Evolutionary conservation across 1,140 invertebrate species (phyloP).

Genomic region (Hypsibius dujardini): DNA sequence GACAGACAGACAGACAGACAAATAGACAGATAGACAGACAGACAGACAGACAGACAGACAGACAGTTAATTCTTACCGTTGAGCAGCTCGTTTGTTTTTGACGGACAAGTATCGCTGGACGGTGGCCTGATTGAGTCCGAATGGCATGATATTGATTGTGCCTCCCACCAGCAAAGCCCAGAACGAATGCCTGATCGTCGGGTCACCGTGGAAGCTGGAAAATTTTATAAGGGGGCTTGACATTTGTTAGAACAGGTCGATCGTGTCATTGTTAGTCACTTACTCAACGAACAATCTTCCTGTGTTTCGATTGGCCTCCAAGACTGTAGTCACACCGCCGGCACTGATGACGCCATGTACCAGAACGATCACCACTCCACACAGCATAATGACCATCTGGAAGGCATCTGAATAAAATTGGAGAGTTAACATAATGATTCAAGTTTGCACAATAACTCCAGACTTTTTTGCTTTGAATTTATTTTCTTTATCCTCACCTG

Average conservation of each 20-base stretch:
- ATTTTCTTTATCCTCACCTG: no score
- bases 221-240: conserved; percentile 23
- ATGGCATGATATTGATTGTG: conserved; percentile 17
- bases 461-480: no score
- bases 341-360: conserved; percentile 23
- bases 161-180: conserved; percentile 30
- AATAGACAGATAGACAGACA: no score
- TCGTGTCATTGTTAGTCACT: conserved; percentile 6
- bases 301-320: conserved; percentile 11
- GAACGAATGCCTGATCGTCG: conserved; percentile 29
- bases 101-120: conserved; percentile 13
- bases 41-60: no score
- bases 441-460: no score
- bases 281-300: conserved; percentile 17
- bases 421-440: no score
- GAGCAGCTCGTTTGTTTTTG: neutral
- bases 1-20: no score
- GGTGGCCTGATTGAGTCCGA: conserved; percentile 6
- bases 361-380: conserved; percentile 27
- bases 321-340: conserved; percentile 20
- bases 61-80: no score
- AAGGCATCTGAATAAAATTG: conserved; percentile 30
- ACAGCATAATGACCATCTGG: conserved; percentile 28
- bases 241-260: conserved; percentile 22
- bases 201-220: conserved; percentile 29